Evolutionary conservation across 2,797 vertebrate genomes (phyloP), one percentile per base, ranked within the genome.

Genomic region (Sciurus vulgaris): DNA sequence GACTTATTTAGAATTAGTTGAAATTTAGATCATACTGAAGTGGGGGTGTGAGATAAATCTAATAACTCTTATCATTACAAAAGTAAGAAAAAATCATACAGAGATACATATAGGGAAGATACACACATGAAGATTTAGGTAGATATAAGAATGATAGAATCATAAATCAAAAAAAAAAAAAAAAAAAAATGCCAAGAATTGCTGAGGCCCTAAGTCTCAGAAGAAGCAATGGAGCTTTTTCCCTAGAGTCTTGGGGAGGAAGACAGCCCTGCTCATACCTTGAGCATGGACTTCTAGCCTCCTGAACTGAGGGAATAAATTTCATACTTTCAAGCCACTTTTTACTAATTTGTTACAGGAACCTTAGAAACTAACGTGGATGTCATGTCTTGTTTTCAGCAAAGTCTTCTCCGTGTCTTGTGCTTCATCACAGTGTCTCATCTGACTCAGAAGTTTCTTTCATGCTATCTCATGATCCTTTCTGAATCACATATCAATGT

Each of bases 211-310:
- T 5, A n/a, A 94, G 67, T 17, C 28, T 3, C 33, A 7, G 35
- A 59, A 51, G 0, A 54, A 1, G 1, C 22, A 72, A 26, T 0
- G 86, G 82, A 59, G 2, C 6, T 15, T 47, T n/a, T 70, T 35
- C 20, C 13, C 41, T 13, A 59, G 17, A 61, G 3, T 0, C 24
- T 38, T 35, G n/a, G 14, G 2, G 79, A 44, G 28, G 15, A 47
- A 0, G 5, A 22, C 65, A 20, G 7, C 10, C 13, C 12, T 51
- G 8, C 2, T 26, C 2, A 47, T 0, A 47, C 11, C 49, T 74
- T 61, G 26, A 51, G 74, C 78, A 74, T 74, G 35, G 4, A 65
- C 11, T 93, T 89, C 11, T 63, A 12, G 44, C 7, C 13, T 77
- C 35, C 33, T 44, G 28, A 87, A 61, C 0, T 26, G 41, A 63